A percentile compares a stretch with the other conserved stretches of the same genome.
phyloP scores from a whole-genome alignment of 2,888 invertebrate species.

The Athripsodes cinereus region DNA sequence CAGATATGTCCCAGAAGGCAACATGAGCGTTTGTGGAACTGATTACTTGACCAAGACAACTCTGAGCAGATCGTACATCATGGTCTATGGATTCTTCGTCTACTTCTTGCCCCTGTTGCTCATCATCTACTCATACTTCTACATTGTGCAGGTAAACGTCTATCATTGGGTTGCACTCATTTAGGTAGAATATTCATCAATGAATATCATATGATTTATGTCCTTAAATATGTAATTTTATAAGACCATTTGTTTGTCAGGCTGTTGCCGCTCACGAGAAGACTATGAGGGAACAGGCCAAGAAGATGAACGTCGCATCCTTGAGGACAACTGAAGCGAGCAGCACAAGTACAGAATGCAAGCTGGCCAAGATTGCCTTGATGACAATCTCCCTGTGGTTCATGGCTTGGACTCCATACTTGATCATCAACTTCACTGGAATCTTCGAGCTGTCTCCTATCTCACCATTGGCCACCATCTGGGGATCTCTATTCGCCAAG shows the following conservation, averaged over 20 bases:
- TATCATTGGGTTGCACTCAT: too few species aligned
- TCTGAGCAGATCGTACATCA: slow-evolving; percentile 72
- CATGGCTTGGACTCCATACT: slow-evolving; percentile 88
- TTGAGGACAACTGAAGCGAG: slow-evolving; percentile 65
- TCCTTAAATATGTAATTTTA: too few species aligned
- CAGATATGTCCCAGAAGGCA: slow-evolving; percentile 89
- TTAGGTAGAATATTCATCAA: too few species aligned
- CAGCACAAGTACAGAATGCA: slow-evolving; percentile 77
- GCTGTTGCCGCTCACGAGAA: slow-evolving; percentile 82
- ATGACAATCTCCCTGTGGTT: slow-evolving; percentile 89
- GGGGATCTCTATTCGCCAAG: slow-evolving; percentile 89
- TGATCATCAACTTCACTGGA: slow-evolving; percentile 75
- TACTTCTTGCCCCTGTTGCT: slow-evolving; percentile 71
- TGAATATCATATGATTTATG: too few species aligned
- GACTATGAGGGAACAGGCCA: slow-evolving; percentile 83
- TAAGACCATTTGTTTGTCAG: slow-evolving; percentile 36
- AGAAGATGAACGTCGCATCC: slow-evolving; percentile 90
- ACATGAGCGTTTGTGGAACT: slow-evolving; percentile 90
- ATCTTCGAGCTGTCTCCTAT: slow-evolving; percentile 69
- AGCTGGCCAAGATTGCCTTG: slow-evolving; percentile 83
- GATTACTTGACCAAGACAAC: slow-evolving; percentile 75
- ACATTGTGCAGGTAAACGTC: slow-evolving; percentile 78
- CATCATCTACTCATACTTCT: slow-evolving; percentile 84
- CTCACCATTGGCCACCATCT: slow-evolving; percentile 75
- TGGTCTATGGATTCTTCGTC: slow-evolving; percentile 71